Evolutionary conservation across 1,140 invertebrate species (phyloP).

Genomic region (Stegodyphus dumicola): DNA sequence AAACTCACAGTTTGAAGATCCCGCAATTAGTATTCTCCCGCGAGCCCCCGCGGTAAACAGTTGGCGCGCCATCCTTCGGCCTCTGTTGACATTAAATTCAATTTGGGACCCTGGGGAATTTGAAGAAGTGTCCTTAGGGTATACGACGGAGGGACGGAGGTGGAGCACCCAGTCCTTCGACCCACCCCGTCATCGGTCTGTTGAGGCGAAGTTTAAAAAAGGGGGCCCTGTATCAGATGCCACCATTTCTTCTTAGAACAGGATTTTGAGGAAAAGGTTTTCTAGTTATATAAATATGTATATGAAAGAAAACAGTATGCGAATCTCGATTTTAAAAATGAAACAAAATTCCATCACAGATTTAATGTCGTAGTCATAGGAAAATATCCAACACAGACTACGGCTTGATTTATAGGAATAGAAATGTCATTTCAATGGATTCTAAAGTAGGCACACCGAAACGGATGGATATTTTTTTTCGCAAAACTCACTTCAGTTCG

Average conservation of each 20-base stretch:
- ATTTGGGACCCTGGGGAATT: conserved; percentile 46
- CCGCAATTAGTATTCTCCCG: conserved; percentile 57
- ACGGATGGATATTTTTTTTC: no score
- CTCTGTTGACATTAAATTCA: conserved; percentile 59
- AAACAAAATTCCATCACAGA: no score
- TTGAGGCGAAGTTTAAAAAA: conserved; percentile 23
- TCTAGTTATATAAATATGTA: no score
- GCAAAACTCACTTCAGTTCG: no score
- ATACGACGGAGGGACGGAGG: background rate
- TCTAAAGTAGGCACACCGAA: no score
- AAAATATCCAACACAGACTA: no score
- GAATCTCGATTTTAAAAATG: no score
- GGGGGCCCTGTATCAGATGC: conserved; percentile 1
- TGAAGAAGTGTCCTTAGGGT: conserved; percentile 43
- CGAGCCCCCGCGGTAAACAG: conserved; percentile 48
- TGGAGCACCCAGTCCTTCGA: background rate
- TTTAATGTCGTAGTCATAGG: no score
- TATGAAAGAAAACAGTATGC: no score
- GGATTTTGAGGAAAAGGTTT: background rate
- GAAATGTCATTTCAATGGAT: no score
- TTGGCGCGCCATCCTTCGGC: conserved; percentile 29
- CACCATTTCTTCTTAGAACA: background rate
- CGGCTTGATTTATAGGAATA: no score
- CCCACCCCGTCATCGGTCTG: background rate
- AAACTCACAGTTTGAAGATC: conserved; percentile 56